Evolutionary conservation across 2,113 vertebrate genomes (phyloP), one percentile per base, ranked within the genome.

Genomic region (Phainopepla nitens): DNA sequence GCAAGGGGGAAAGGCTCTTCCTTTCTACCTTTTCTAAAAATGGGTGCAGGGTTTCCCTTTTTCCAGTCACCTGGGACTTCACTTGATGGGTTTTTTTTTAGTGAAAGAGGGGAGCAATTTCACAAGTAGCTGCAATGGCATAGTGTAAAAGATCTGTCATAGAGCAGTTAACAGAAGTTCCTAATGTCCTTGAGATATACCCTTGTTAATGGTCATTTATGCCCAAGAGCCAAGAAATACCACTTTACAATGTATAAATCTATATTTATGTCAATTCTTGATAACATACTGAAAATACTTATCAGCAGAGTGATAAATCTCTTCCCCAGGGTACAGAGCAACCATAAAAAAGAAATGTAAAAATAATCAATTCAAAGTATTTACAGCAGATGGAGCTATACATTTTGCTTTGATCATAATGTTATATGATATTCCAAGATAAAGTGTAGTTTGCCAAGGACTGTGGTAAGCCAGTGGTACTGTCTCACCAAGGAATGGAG

Each of bases 311-410:
- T 56, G 79, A 88, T 68, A 82, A 60, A 93, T 58, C 53, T 35
- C 28, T 76, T 87, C 49, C 35, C 45, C 33, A 33, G 41, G 18
- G 51, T 57, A 41, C 35, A 44, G 70, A 36, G 60, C 22, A 45
- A 77, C 58, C 66, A n/a, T 91, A 49, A 95, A 93, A 87, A 68
- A 39, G 31, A 69, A 96, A 58, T 23, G 15, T 22, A 58, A 81
- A 93, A 91, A 41, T 35, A 69, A 80, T 87, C 21, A 90, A 2
- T 97, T 97, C 92, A 77, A 87, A 96, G 49, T 61, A 77, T 86
- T 96, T 93, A 92, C 96, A 97, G 95, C 69, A 98, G 97, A 95
- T 96, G 97, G 97, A 97, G 97, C 97, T 96, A 45, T 93, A 27
- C 18, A 92, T 96, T 95, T 92, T 95, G 62, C 85, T 87, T 89